Conservation (phyloP, 2,888 invertebrate genomes). For the Dynastes hyllus region DNA sequence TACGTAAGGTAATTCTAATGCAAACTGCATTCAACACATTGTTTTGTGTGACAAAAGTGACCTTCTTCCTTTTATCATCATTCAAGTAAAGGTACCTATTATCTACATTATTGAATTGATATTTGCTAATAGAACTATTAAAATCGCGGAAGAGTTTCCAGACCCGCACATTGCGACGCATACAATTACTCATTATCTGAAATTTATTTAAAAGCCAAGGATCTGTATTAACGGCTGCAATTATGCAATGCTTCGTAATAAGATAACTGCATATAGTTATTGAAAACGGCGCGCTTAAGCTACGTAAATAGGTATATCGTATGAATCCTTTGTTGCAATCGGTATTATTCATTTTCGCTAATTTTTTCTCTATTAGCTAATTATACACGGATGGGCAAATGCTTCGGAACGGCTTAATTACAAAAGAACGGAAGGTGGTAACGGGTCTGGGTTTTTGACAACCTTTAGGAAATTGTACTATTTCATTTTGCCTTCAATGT, state of each 20-base stretch:
- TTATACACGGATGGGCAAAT: too few relatives aligned
- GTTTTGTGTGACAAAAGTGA: slow-evolving; percentile 23
- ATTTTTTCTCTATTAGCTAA: not conserved
- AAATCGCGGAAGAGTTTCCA: slow-evolving; percentile 39
- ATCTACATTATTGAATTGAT: slow-evolving; percentile 36
- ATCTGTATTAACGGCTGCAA: slow-evolving; percentile 15
- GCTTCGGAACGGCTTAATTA: too few relatives aligned
- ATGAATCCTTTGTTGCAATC: not conserved
- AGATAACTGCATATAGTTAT: not conserved
- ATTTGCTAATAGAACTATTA: slow-evolving; percentile 27
- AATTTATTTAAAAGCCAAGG: slow-evolving; percentile 37
- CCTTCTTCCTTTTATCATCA: slow-evolving; percentile 41
- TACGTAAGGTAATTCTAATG: slow-evolving; percentile 26
- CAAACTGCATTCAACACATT: slow-evolving; percentile 16
- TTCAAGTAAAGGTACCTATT: slow-evolving; percentile 16
- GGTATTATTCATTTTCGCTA: not conserved
- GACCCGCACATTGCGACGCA: not conserved
- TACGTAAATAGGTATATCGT: slow-evolving; percentile 9
- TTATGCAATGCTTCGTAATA: slow-evolving; percentile 32
- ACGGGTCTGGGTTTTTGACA: too few relatives aligned
- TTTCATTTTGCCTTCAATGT: too few relatives aligned
- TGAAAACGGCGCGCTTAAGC: not conserved
- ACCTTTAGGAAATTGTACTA: too few relatives aligned
- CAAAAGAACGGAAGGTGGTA: too few relatives aligned
- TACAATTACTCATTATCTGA: slow-evolving; percentile 25